Evolutionary conservation across 1,140 invertebrate species (phyloP).

Genomic region (Ceratosolen solmsi): DNA sequence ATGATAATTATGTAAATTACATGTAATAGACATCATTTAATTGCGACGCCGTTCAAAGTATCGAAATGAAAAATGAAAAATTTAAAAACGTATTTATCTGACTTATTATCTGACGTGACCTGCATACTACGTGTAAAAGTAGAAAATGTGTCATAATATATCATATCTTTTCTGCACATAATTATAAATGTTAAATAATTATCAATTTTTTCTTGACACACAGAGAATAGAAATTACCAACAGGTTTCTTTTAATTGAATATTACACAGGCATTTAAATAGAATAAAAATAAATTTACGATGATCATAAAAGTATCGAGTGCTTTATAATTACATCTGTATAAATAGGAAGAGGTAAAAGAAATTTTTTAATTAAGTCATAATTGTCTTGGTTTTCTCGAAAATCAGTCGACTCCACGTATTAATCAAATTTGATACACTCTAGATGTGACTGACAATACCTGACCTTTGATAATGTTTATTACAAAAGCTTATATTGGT

Average conservation of each 20-base stretch:
- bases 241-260: neutral
- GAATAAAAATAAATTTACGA: no score
- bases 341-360: neutral
- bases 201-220: neutral
- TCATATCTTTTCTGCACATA: neutral
- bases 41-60: neutral
- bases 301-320: no score
- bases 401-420: neutral
- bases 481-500: neutral
- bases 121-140: neutral
- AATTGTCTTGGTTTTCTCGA: neutral
- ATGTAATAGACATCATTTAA: slow-evolving; percentile 2
- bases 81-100: no score
- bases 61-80: neutral
- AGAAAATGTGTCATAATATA: neutral
- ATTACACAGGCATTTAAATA: neutral
- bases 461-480: slow-evolving; percentile 20
- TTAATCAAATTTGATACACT: neutral
- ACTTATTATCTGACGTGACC: slow-evolving; percentile 4
- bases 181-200: neutral
- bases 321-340: no score
- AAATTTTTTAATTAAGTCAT: neutral
- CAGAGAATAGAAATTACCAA: neutral
- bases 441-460: neutral
- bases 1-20: slow-evolving; percentile 10